Evolutionary conservation across 2,113 vertebrate genomes (phyloP).

Genomic region (Meles meles): DNA sequence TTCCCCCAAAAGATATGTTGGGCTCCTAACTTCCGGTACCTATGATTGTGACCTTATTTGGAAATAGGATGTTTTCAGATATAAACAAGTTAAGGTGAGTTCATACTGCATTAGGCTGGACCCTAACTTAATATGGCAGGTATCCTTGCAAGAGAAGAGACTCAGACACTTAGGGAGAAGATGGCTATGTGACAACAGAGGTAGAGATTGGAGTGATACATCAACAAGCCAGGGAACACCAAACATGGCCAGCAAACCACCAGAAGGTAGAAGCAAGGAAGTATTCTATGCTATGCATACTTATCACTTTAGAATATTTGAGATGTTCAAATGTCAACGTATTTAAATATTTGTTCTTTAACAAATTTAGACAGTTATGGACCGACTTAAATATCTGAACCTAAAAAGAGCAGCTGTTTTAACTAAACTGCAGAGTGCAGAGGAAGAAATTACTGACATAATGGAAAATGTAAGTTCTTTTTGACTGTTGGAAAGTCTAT

Average conservation of each 20-base stretch:
- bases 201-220: neutral
- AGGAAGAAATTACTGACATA: constrained; percentile 82
- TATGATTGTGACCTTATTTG: neutral
- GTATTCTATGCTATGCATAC: neutral
- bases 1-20: neutral
- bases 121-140: neutral
- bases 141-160: neutral
- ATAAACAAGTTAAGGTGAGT: neutral
- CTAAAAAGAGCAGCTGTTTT: constrained; percentile 83
- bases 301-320: neutral
- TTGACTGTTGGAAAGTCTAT: neutral
- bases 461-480: constrained; percentile 81
- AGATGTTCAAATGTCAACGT: neutral
- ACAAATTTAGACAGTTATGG: constrained; percentile 84
- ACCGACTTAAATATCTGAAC: constrained; percentile 88
- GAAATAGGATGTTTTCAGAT: neutral
- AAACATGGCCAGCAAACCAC: neutral
- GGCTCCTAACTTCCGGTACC: neutral
- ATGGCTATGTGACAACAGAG: neutral
- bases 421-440: constrained; percentile 81
- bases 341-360: constrained; percentile 61
- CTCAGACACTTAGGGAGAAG: neutral
- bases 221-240: neutral
- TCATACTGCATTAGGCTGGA: neutral
- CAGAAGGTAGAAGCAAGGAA: neutral